These are phyloP conservation scores for Neosalanx taihuensis DNA, from an alignment of 2,797 vertebrate genomes.

Conservation along the genomic window DNA sequence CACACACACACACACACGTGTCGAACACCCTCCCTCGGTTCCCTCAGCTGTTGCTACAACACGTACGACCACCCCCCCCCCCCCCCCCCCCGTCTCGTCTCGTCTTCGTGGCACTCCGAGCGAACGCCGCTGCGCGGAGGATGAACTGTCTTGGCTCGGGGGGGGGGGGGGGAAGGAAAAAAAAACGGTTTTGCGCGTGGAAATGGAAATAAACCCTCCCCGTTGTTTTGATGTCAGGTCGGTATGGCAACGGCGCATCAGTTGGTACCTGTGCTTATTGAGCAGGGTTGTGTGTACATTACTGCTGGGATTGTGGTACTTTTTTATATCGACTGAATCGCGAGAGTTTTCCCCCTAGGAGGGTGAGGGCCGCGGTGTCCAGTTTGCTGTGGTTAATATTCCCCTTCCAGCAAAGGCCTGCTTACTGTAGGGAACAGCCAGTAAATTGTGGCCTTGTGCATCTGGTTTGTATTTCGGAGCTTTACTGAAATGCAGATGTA, in stretches of 20 bases:
- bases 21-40: too few species aligned
- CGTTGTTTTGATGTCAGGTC: neutral
- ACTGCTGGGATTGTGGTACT: too few species aligned
- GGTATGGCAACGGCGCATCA: constrained; percentile 1
- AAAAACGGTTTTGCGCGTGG: neutral
- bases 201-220: neutral
- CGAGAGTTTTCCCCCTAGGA: neutral
- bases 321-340: neutral
- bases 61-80: too few species aligned
- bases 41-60: too few species aligned
- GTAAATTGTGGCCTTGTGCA: constrained; percentile 16
- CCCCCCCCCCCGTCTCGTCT: too few species aligned
- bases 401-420: neutral
- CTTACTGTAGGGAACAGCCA: neutral
- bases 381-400: neutral
- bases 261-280: too few species aligned
- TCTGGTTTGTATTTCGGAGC: constrained; percentile 47
- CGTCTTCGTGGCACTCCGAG: neutral
- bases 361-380: neutral
- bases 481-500: constrained; percentile 28
- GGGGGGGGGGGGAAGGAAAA: too few species aligned
- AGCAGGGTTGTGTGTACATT: neutral
- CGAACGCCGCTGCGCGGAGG: neutral
- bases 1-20: too few species aligned
- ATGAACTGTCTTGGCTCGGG: neutral